Evolutionary conservation across 2,888 invertebrate species (phyloP), one percentile per base, ranked within the genome.

Genomic region (Taphrorychus bicolor): DNA sequence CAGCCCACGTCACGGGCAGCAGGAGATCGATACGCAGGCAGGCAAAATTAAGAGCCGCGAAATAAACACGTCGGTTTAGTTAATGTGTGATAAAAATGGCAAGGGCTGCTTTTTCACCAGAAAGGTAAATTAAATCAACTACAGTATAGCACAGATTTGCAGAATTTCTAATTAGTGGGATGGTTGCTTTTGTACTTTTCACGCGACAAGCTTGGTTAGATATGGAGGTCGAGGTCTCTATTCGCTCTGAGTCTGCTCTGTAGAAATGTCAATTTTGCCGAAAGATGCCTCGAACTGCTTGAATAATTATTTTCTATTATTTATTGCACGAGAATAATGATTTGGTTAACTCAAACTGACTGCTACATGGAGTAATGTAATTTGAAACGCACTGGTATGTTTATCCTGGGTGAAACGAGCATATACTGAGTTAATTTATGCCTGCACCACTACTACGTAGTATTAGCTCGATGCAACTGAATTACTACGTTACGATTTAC

Each of bases 31-130:
- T 79, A 78, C 23, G 45, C 24, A 62, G 64, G 59, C 64, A 67
- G 70, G 67, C 70, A 58, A 64, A 70, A 70, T 60, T 67, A 58
- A 58, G 70, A 32, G 68, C 60, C 65, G 69, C 71, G 66, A 62
- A 59, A 61, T 19, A 62, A 74, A 73, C 71, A 70, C 73, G 74
- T 71, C 70, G 74, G 73, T 77, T 77, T 77, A 79, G 82, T 82
- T 82, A 80, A 90, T 90, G 89, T 89, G 89, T 82, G 89, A 89
- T 85, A 87, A 87, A 84, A 87, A 87, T 83, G 87, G 87, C 82
- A 87, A 87, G 78, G 89, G 89, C 81, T 90, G 89, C 84, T 90
- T 89, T 84, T 89, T 87, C 81, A 84, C 86, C 73, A 64, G 65
- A 70, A 70, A 70, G 70, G 70, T 70, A 70, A 70, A 70, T 64